Evolutionary conservation across 2,113 vertebrate genomes (phyloP), one percentile per base, ranked within the genome.

Genomic region (Mystacornis crossleyi): DNA sequence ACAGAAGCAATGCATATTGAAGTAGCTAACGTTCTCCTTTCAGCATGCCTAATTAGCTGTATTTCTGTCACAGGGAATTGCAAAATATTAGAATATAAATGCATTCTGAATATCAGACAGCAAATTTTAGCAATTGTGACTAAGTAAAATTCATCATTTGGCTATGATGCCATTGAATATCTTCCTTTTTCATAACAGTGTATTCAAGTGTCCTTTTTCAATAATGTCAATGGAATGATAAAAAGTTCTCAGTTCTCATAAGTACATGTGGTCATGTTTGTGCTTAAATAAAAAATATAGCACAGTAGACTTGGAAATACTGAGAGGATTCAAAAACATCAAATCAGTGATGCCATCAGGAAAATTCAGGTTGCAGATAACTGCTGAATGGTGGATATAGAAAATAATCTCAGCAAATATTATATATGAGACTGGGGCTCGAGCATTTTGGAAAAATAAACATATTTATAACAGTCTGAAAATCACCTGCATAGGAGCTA

Each of bases 1-100:
- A 91, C 95, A 95, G 85, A 89, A 95, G 82, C 80, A 97, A 96
- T 94, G 87, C 87, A 97, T 96, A 91, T 89, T 92, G 84, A 96
- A 96, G 88, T 64, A 96, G 92, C 48, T 97, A 54, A 89, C 86
- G 54, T 89, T 94, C 80, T 96, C 54, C 47, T 93, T 96, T 89
- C 90, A 89, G 90, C 77, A 93, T 80, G 53, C 70, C 51, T 93
- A 85, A 94, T 94, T 97, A 95, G 73, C 75, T 80, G 66, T 57
- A 89, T 80, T 90, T 94, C 84, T 89, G 42, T 93, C 75, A 64
- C 6, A 50, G 65, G 18, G n/a, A 61, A n/a, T 18, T 55, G 51
- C 57, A 93, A 95, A 96, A 75, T 75, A 95, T 33, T 74, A 53
- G 40, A 81, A 66, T 51, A 69, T 70, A 85, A 45, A 24, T 40